Percentiles rank a stretch among this genome's conserved stretches.
Evolutionary conservation across 1,140 invertebrate genomes (phyloP).

Genomic region (Panulirus ornatus): DNA sequence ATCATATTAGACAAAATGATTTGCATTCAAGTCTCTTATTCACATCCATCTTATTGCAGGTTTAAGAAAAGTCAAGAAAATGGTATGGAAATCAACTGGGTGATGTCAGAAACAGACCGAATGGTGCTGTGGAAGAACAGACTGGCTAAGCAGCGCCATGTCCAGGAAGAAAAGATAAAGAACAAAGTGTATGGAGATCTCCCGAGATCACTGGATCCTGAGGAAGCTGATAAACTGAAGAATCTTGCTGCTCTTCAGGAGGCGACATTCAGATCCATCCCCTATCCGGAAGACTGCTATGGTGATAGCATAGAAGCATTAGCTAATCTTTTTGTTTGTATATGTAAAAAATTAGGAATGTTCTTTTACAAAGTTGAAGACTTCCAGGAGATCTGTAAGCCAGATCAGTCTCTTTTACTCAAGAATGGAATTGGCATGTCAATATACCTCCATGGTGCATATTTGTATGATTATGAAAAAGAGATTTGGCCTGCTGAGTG

Average conservation of each 20-base stretch:
- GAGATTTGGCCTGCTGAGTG: constrained; percentile 60
- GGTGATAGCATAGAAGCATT: constrained; percentile 60
- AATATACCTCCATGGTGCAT: constrained; percentile 69
- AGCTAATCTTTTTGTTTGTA: constrained; percentile 68
- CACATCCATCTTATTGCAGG: constrained; percentile 54
- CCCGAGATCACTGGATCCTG: constrained; percentile 45
- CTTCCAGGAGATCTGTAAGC: constrained; percentile 55
- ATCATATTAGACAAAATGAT: too few relatives aligned
- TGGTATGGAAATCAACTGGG: constrained; percentile 68
- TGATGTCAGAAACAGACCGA: constrained; percentile 67
- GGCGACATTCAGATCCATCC: constrained; percentile 51
- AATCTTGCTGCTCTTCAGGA: constrained; percentile 53
- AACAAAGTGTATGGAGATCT: constrained; percentile 47
- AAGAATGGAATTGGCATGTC: constrained; percentile 70
- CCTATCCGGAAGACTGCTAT: constrained; percentile 56
- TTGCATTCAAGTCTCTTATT: too few relatives aligned
- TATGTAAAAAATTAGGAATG: constrained; percentile 65
- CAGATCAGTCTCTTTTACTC: constrained; percentile 53
- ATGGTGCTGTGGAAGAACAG: constrained; percentile 69
- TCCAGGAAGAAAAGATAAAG: constrained; percentile 61
- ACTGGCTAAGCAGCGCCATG: constrained; percentile 59
- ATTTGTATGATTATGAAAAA: constrained; percentile 60
- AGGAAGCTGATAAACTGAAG: constrained; percentile 44
- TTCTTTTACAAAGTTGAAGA: constrained; percentile 60
- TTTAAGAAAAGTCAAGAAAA: constrained; percentile 70